Evolutionary conservation across 2,113 vertebrate genomes (phyloP), one percentile per base, ranked within the genome.

Genomic region (Merops nubicus): DNA sequence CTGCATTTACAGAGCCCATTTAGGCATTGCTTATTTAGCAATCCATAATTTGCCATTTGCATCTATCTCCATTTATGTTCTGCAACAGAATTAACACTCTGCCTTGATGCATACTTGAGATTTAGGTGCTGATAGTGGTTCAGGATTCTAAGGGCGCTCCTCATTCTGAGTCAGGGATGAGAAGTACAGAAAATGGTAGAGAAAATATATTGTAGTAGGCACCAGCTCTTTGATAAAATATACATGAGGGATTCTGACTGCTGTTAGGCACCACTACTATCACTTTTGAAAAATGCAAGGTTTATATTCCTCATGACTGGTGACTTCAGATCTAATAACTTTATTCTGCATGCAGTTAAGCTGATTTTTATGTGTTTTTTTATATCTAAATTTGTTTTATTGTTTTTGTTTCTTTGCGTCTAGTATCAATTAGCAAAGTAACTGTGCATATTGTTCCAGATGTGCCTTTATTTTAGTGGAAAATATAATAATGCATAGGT

Each of bases 1-100:
- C 40, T 92, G 62, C 7, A 77, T 93, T 92, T 91, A n/a, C 69
- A 86, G 63, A 91, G 67, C 90, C 25, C 63, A 65, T 79, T 92
- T 86, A 80, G 81, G 29, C 51, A 69, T 45, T 80, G 48, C 53
- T 94, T 88, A 69, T 82, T 85, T 76, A 94, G 74, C 33, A 95
- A 45, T 53, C 45, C 26, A 33, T 69, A 74, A 62, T 74, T 70
- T 83, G 34, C 72, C 31, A 48, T 43, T 93, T 91, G 72, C 42
- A 84, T 60, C 63, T 48, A 23, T 62, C 75, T 83, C 67, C 31
- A n/a, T 60, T 89, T 77, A 68, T 0, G 0, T 25, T 91, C 34
- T 78, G 38, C 51, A 70, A 34, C 40, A 48, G 40, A 92, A 91
- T 42, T 79, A 93, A 77, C 17, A 12, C 19, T 40, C 43, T 83